Evolutionary conservation across 2,797 vertebrate species (phyloP), one percentile per base, ranked within the genome.

Genomic region (Tarsius wallacei): DNA sequence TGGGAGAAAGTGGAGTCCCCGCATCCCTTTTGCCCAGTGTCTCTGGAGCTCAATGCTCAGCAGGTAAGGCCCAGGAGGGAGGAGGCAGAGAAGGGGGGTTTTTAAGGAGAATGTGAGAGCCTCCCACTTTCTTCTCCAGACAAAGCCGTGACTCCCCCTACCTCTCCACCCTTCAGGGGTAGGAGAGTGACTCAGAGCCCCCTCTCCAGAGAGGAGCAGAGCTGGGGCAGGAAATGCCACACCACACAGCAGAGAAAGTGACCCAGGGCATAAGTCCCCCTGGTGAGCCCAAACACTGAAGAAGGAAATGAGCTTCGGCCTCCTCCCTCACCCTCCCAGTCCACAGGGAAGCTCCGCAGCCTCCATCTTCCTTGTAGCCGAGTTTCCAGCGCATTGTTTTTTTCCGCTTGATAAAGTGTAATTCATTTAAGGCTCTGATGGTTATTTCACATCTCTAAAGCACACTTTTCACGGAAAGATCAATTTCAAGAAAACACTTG

Each of bases 371-470:
- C 31, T 96, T 91, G 70, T 76, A 97, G 96, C 91, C 66, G n/a
- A 57, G 95, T 97, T 97, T 97, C 90, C 91, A 98, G 97, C 92
- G 90, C 89, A 49, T 94, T 98, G 97, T 97, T 98, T 98, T 97
- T 91, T 94, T 96, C 87, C 71, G 36, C 97, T 94, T 98, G 97
- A 98, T 97, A 97, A 98, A 96, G 74, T 55, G 61, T 97, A 96
- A 98, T 98, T 98, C 96, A 97, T 96, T 97, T 95, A 98, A 97
- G 95, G 73, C 92, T 97, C 87, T 57, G 89, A 95, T 96, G 96
- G 96, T 89, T 94, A 95, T 95, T 98, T 97, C 93, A 28, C 59
- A 91, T 96, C 97, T 98, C 98, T 96, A 96, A 98, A 97, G 96
- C 93, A 3, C 74, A 97, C 97, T 98, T 98, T 98, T 82, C 97